Percentiles rank a stretch among this genome's conserved stretches.
Evolutionary conservation across 2,113 vertebrate species (phyloP).

Genomic region (Tiliqua scincoides): DNA sequence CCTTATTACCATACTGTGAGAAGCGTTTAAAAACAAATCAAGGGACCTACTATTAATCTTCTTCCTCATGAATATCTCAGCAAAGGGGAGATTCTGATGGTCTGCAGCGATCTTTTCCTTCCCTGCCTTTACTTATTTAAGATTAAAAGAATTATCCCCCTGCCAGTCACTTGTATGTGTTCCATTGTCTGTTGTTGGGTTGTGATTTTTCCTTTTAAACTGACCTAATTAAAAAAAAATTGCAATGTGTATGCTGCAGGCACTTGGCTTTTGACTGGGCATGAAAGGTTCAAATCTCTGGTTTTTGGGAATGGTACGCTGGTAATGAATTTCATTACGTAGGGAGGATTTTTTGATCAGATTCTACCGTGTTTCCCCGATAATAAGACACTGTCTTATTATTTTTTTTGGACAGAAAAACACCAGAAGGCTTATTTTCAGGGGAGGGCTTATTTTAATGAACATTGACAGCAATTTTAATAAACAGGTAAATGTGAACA

Average conservation of each 20-base stretch:
- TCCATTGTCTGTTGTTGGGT: not conserved
- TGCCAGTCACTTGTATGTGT: not conserved
- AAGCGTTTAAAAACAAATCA: slow-evolving; percentile 19
- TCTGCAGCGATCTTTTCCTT: slow-evolving; percentile 5
- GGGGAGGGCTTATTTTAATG: no score
- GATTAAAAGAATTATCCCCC: slow-evolving; percentile 14
- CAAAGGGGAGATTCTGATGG: slow-evolving; percentile 12
- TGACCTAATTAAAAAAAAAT: not conserved
- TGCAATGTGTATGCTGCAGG: not conserved
- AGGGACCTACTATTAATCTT: slow-evolving; percentile 27
- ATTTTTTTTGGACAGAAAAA: no score
- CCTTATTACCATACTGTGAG: not conserved
- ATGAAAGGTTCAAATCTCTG: not conserved
- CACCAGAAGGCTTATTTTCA: no score
- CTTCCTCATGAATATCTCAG: not conserved
- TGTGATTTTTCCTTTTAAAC: not conserved
- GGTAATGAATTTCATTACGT: not conserved
- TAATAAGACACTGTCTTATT: no score
- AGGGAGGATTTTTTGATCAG: not conserved
- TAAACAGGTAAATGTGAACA: no score
- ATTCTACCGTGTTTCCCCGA: no score
- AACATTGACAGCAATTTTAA: no score
- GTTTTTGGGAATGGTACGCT: not conserved
- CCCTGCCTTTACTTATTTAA: not conserved
- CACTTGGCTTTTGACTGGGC: not conserved